A percentile compares a stretch with the other conserved stretches of the same genome.
Conservation (phyloP, 1,140 invertebrate species). For the Drosophila insularis region DNA sequence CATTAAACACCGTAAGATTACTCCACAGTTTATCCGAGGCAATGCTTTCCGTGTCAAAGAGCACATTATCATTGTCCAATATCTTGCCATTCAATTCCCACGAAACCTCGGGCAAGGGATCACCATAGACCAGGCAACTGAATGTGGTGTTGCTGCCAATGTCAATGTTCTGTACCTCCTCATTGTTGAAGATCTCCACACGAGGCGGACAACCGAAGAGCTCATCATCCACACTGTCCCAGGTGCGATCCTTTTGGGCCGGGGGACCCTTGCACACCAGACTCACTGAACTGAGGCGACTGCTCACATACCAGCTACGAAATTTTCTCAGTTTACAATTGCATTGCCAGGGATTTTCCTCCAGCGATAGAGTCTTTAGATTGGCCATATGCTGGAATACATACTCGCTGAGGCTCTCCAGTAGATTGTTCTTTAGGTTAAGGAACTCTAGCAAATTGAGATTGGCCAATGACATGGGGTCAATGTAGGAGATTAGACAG, state of each 20-base stretch:
- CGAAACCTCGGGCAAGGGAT: constrained; percentile 91
- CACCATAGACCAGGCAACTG: constrained; percentile 90
- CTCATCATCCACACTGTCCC: constrained; percentile 86
- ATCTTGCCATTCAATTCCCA: constrained; percentile 91
- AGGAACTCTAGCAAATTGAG: constrained; percentile 88
- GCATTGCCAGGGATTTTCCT: constrained; percentile 95
- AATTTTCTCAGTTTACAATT: constrained; percentile 93
- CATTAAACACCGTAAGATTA: constrained; percentile 89
- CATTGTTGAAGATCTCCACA: constrained; percentile 84
- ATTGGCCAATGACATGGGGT: constrained; percentile 88
- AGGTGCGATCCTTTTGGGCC: constrained; percentile 85
- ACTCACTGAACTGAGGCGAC: constrained; percentile 86
- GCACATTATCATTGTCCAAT: constrained; percentile 83
- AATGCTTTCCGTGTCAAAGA: constrained; percentile 75
- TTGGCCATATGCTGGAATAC: constrained; percentile 87
- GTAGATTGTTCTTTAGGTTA: constrained; percentile 87
- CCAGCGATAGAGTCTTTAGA: constrained; percentile 90
- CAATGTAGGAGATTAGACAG: constrained; percentile 88
- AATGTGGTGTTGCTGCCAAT: constrained; percentile 90
- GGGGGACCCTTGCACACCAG: constrained; percentile 86
- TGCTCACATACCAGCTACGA: constrained; percentile 89
- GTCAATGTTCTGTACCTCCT: constrained; percentile 87
- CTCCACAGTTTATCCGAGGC: constrained; percentile 84
- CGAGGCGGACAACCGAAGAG: constrained; percentile 90
- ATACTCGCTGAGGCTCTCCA: constrained; percentile 86